Conservation (phyloP, 2,797 vertebrate species). For the Eremophila alpestris region DNA sequence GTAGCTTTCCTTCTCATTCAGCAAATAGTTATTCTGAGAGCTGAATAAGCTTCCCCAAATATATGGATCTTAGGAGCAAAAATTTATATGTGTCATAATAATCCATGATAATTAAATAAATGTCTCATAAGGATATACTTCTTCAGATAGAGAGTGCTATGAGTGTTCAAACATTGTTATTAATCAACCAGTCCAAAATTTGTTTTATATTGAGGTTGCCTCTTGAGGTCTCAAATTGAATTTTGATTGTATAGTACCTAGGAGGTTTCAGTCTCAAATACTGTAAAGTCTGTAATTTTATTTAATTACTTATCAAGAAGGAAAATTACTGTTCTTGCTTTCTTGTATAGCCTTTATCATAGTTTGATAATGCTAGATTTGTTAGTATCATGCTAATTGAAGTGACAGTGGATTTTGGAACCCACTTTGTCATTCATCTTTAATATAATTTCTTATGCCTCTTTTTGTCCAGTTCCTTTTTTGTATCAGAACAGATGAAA, state of each 20-base stretch:
- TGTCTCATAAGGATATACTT: neutral
- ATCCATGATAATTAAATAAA: neutral
- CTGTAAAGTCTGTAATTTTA: neutral
- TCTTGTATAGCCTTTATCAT: neutral
- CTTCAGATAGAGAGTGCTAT: neutral
- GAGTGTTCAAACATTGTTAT: neutral
- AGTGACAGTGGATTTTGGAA: neutral
- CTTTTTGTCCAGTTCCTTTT: neutral
- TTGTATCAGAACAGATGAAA: conserved; percentile 19
- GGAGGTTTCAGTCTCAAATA: neutral
- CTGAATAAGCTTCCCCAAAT: neutral
- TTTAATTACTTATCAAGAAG: neutral
- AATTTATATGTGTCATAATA: neutral
- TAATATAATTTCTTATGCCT: neutral
- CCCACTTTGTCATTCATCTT: neutral
- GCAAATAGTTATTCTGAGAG: neutral
- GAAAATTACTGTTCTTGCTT: neutral
- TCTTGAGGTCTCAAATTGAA: neutral
- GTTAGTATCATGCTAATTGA: neutral
- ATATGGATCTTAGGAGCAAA: neutral
- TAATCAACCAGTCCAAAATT: neutral
- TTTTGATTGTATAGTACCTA: neutral
- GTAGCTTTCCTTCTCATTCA: neutral
- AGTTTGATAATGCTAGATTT: neutral
- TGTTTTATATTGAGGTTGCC: neutral